Evolutionary conservation across 2,888 invertebrate species (phyloP), one percentile per base, ranked within the genome.

Genomic region (Mesodorylaimus sp.): DNA sequence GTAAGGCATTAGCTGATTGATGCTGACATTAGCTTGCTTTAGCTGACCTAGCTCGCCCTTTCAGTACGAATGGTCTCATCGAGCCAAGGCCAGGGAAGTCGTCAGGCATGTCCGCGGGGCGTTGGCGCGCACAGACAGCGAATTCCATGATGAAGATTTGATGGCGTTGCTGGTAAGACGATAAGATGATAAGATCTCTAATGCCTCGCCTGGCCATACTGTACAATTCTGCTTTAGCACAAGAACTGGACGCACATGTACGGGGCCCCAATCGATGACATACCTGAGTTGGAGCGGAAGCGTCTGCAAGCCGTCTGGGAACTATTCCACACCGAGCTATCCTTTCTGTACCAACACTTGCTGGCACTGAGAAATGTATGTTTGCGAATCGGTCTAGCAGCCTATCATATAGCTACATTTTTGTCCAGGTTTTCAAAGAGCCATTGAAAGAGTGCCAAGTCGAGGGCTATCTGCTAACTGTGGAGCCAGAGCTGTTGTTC

Each of bases 391-490:
- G 10, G 10, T 16, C 32, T 32, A 16, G 32, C 16, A 32, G 32
- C 10, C 32, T 32, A 32, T 32, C 32, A 32, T 32, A 32, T 32
- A 32, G 16, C 10, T 32, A 32, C 23, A 24, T 46, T 48, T 42
- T n/a, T 53, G 56, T 64, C 13, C 60, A 76, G 74, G 76, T 76
- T 53, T 77, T 75, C 62, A 73, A 77, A 70, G 76, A 77, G 59
- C 77, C 77, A 1, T 59, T 77, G 60, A 77, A 77, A 65, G 74
- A 75, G 58, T 72, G 76, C 29, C 77, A 77, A 61, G 77, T 77
- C 10, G 77, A 77, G 60, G 77, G 76, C 13, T 75, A 72, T 60
- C 70, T 76, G 13, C 74, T 77, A 73, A 75, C 73, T 58, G 75
- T 76, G 7, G 77, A 77, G 58, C 77, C 77, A 2, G 74, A 74